A percentile compares a stretch with the other conserved stretches of the same genome.
These are phyloP conservation scores for Hyles lineata DNA, from an alignment of 2,888 invertebrate genomes.

Conservation along the genomic window DNA sequence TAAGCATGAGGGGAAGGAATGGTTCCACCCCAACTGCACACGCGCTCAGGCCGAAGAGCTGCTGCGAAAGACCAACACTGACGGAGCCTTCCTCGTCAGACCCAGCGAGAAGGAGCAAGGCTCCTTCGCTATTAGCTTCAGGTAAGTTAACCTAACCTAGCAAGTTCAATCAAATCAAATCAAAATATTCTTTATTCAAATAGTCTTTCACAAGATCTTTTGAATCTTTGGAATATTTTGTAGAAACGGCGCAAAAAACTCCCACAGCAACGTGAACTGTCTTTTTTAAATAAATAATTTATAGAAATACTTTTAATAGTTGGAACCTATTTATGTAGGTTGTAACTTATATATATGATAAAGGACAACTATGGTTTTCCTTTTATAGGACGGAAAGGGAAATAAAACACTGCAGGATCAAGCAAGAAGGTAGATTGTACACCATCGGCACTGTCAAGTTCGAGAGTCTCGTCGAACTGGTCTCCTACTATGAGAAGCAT, in stretches of 20 bases:
- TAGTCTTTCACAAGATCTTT: too few species aligned
- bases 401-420: slow-evolving; percentile 98
- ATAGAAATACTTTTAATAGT: not conserved
- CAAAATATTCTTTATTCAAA: too few species aligned
- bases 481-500: slow-evolving; percentile 95
- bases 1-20: slow-evolving; percentile 96
- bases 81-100: slow-evolving; percentile 97
- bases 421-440: slow-evolving; percentile 95
- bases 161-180: too few species aligned
- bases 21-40: slow-evolving; percentile 94
- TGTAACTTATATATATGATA: too few species aligned
- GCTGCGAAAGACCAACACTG: slow-evolving; percentile 91
- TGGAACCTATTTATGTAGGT: too few species aligned
- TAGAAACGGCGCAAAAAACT: too few species aligned
- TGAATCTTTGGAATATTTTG: too few species aligned
- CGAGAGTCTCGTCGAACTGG: slow-evolving; percentile 97
- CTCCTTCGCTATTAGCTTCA: slow-evolving; percentile 97
- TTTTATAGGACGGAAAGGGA: slow-evolving; percentile 92
- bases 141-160: slow-evolving; percentile 72
- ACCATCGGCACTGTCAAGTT: slow-evolving; percentile 96
- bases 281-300: too few species aligned
- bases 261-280: too few species aligned
- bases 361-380: slow-evolving; percentile 6
- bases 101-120: slow-evolving; percentile 94
- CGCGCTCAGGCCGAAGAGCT: slow-evolving; percentile 95